phyloP scores from a whole-genome alignment of 2,888 invertebrate genomes.

The Opisthograptis luteolata region DNA sequence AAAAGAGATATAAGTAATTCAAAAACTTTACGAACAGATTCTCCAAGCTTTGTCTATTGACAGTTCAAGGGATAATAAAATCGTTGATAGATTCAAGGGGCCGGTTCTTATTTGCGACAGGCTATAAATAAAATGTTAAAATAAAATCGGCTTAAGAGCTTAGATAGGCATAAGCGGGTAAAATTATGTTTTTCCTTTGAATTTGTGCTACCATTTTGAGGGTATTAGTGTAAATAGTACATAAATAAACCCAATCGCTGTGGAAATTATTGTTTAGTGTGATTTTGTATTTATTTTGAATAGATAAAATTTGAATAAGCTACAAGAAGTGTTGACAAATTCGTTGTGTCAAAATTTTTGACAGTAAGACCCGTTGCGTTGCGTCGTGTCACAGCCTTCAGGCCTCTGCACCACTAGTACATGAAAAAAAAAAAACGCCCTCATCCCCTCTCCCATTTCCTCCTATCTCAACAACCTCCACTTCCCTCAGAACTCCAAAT shows the following conservation, averaged over 20 bases:
- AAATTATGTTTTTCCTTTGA: slow-evolving; percentile 32
- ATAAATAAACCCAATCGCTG: slow-evolving; percentile 18
- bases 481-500: no score
- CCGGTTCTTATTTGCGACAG: slow-evolving; percentile 10
- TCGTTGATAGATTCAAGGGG: background rate
- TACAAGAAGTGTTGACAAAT: slow-evolving; percentile 13
- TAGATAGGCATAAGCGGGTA: slow-evolving; percentile 19
- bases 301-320: background rate
- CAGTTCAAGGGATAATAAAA: background rate
- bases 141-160: slow-evolving; percentile 35
- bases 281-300: slow-evolving; percentile 6
- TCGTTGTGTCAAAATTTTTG: slow-evolving; percentile 5
- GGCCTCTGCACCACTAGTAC: no score
- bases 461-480: no score
- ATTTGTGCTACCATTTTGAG: slow-evolving; percentile 29
- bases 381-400: no score
- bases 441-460: no score
- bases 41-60: background rate
- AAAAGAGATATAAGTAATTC: no score
- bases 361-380: background rate
- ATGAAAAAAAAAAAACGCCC: no score
- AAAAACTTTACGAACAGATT: background rate
- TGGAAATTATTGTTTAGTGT: slow-evolving; percentile 8
- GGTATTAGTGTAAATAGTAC: slow-evolving; percentile 20
- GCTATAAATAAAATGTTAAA: slow-evolving; percentile 17